A percentile compares a stretch with the other conserved stretches of the same genome.
These are phyloP conservation scores for Polyergus mexicanus DNA, from an alignment of 1,140 invertebrate species.

Conservation along the genomic window DNA sequence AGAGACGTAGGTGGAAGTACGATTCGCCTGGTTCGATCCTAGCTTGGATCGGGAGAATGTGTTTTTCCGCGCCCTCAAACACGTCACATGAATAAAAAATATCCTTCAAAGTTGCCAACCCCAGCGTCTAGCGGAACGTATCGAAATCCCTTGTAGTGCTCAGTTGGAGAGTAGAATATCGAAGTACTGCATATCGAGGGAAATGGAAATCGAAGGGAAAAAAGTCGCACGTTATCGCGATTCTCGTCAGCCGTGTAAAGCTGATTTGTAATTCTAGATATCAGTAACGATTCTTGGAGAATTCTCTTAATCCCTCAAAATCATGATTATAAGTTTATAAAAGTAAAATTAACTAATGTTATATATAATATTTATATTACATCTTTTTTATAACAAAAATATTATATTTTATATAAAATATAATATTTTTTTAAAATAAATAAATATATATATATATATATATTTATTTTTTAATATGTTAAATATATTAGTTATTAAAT, in stretches of 20 bases:
- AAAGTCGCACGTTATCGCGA: conserved; percentile 39
- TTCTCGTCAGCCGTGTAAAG: background rate
- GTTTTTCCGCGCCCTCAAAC: conserved; percentile 85
- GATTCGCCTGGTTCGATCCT: conserved; percentile 63
- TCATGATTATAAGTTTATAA: no score
- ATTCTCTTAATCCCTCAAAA: no score
- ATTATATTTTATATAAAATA: no score
- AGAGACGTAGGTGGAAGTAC: conserved; percentile 59
- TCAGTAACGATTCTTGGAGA: conserved; percentile 12
- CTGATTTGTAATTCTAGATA: background rate
- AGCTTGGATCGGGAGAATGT: conserved; percentile 81
- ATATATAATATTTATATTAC: no score
- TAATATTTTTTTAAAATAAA: no score
- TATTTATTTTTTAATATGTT: no score
- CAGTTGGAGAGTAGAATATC: conserved; percentile 54
- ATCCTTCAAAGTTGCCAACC: conserved; percentile 85
- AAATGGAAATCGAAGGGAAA: conserved; percentile 50
- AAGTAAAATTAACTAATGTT: no score
- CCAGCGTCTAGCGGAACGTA: conserved; percentile 74
- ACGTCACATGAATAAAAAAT: conserved; percentile 86
- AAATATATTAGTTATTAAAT: background rate
- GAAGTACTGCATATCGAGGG: conserved; percentile 57
- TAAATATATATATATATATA: no score
- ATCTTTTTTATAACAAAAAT: no score
- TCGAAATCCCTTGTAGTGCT: conserved; percentile 48